Conservation (phyloP, 1,140 invertebrate genomes). For the Drosophila eugracilis region DNA sequence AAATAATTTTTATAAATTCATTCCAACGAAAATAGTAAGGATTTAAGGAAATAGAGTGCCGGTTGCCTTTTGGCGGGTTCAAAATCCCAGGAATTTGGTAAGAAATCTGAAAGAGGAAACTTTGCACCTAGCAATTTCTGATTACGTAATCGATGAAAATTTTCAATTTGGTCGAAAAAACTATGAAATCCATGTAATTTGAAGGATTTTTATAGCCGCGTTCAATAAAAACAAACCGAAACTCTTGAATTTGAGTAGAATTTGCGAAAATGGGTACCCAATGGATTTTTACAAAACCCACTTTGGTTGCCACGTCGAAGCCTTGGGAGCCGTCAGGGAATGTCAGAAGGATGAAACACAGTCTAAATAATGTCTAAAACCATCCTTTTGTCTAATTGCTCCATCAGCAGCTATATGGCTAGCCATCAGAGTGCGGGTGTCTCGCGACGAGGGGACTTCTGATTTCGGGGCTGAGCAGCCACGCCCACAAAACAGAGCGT, state of each 20-base stretch:
- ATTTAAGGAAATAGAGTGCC: background rate
- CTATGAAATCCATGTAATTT: constrained; percentile 44
- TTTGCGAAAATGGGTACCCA: constrained; percentile 91
- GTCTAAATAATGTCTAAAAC: constrained; percentile 31
- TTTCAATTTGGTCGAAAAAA: constrained; percentile 53
- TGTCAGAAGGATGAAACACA: constrained; percentile 78
- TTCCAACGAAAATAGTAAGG: constrained; percentile 12
- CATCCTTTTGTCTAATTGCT: constrained; percentile 47
- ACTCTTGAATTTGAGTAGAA: constrained; percentile 87
- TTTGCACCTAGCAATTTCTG: constrained; percentile 67
- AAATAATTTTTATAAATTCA: constrained; percentile 11
- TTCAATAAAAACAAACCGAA: constrained; percentile 69
- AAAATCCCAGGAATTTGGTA: constrained; percentile 38
- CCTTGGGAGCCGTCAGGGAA: constrained; percentile 39
- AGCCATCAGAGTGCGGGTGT: constrained; percentile 51
- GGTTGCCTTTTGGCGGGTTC: constrained; percentile 50
- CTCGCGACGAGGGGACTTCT: constrained; percentile 64
- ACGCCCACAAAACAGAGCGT: constrained; percentile 67
- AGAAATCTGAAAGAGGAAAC: constrained; percentile 57
- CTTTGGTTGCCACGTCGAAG: constrained; percentile 54
- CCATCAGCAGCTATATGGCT: constrained; percentile 10
- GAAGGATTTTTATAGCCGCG: constrained; percentile 61
- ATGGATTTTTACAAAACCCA: constrained; percentile 85
- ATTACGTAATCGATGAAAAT: constrained; percentile 83
- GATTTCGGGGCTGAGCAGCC: constrained; percentile 48